Percentiles rank a stretch among this genome's conserved stretches.
phyloP scores from a whole-genome alignment of 1,140 invertebrate genomes.

The Dreissena polymorpha region DNA sequence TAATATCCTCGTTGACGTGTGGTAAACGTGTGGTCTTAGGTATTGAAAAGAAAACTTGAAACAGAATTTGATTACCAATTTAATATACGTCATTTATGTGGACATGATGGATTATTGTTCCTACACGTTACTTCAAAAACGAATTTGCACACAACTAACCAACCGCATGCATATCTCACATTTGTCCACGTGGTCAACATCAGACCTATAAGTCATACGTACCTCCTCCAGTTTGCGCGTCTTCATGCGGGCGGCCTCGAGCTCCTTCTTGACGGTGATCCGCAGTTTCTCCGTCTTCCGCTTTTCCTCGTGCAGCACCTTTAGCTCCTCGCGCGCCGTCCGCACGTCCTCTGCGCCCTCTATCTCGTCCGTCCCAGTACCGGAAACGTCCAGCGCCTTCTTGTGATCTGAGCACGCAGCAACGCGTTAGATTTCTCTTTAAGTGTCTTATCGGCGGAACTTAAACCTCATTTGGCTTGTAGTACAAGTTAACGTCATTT shows the following conservation, averaged over 20 bases:
- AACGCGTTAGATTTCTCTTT: not conserved
- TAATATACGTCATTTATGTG: no score
- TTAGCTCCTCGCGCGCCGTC: constrained; percentile 91
- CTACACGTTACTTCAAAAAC: no score
- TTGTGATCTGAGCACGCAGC: constrained; percentile 59
- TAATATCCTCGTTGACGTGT: no score
- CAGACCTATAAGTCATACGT: constrained; percentile 19
- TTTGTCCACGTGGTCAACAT: no score
- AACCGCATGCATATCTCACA: no score
- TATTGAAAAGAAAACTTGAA: no score
- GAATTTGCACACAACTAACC: no score
- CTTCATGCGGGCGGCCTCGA: constrained; percentile 87
- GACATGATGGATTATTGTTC: no score
- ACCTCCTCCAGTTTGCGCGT: constrained; percentile 91
- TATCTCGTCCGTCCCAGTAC: constrained; percentile 77
- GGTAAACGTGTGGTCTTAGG: no score
- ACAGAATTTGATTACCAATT: no score
- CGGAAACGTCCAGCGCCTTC: constrained; percentile 66
- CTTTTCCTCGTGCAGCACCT: constrained; percentile 91
- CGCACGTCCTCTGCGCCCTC: constrained; percentile 87
- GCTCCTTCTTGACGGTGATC: constrained; percentile 87
- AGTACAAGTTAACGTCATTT: not conserved
- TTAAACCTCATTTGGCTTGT: not conserved
- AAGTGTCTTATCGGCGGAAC: not conserved
- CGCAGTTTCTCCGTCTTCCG: constrained; percentile 88